A percentile compares a stretch with the other conserved stretches of the same genome.
Evolutionary conservation across 2,888 invertebrate species (phyloP).

Genomic region (Nomada lathburiana): DNA sequence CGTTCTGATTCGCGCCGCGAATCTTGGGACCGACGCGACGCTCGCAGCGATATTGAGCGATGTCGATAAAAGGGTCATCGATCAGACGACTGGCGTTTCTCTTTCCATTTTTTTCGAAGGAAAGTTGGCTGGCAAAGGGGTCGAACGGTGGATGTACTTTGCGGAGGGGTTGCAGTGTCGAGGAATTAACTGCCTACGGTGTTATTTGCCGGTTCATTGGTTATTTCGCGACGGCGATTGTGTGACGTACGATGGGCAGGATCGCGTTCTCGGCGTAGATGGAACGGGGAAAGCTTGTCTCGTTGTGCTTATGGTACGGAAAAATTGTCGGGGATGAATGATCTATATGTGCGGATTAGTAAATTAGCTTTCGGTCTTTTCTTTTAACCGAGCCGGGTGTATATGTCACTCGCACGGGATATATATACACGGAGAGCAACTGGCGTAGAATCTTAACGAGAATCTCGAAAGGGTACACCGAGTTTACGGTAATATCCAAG

Average conservation of each 20-base stretch:
- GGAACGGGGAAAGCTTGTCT: too few species aligned
- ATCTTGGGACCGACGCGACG: background rate
- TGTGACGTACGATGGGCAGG: too few species aligned
- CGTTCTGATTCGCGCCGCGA: background rate
- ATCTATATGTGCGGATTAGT: too few species aligned
- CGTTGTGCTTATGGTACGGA: too few species aligned
- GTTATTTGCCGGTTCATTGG: too few species aligned
- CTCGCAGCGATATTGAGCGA: background rate
- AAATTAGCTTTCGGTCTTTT: too few species aligned
- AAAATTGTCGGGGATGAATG: too few species aligned
- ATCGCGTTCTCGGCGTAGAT: too few species aligned
- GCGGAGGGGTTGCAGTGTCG: background rate
- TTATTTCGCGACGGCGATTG: too few species aligned
- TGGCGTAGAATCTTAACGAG: background rate
- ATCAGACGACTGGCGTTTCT: slow-evolving; percentile 1
- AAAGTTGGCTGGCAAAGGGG: background rate
- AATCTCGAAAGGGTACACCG: background rate
- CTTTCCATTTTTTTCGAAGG: background rate
- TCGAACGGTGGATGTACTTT: background rate
- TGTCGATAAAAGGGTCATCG: slow-evolving; percentile 8
- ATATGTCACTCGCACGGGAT: too few species aligned
- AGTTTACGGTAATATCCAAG: background rate
- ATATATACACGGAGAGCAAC: background rate
- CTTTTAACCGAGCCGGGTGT: too few species aligned
- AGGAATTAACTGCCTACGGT: too few species aligned